Conservation (phyloP, 1,140 invertebrate species). For the Sitobion miscanthi region DNA sequence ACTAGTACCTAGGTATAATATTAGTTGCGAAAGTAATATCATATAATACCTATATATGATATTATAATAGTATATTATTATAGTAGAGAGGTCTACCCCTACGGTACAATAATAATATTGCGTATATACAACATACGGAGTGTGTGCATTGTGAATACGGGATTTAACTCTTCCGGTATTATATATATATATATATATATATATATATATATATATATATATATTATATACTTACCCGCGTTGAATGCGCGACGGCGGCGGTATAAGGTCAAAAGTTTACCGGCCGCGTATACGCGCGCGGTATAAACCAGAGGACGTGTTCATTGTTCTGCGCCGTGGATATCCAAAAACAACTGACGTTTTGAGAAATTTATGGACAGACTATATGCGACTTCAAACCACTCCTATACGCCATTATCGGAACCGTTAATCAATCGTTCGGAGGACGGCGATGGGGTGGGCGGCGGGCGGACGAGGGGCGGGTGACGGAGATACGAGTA, state of each 20-base stretch:
- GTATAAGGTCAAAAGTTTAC: conserved; percentile 51
- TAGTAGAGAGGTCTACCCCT: not conserved
- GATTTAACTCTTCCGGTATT: conserved; percentile 7
- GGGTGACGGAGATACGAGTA: not conserved
- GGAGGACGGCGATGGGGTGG: not conserved
- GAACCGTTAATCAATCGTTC: conserved; percentile 48
- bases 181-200: not conserved
- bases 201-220: not conserved
- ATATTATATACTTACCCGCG: not conserved
- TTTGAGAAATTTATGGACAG: conserved; percentile 51
- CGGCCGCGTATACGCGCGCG: not conserved
- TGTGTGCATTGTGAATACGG: not conserved
- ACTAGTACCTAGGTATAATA: too few relatives aligned
- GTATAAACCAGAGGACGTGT: not conserved
- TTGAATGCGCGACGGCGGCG: conserved; percentile 2
- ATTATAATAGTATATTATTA: too few relatives aligned
- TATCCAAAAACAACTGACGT: conserved; percentile 40
- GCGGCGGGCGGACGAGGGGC: too few relatives aligned
- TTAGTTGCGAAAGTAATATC: too few relatives aligned
- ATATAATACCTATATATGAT: too few relatives aligned
- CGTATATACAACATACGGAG: not conserved
- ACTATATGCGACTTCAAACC: conserved; percentile 40
- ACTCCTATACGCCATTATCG: conserved; percentile 49
- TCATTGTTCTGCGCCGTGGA: conserved; percentile 21
- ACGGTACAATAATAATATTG: not conserved